phyloP scores from a whole-genome alignment of 2,888 invertebrate genomes.

The Pristionchus japonicus region DNA sequence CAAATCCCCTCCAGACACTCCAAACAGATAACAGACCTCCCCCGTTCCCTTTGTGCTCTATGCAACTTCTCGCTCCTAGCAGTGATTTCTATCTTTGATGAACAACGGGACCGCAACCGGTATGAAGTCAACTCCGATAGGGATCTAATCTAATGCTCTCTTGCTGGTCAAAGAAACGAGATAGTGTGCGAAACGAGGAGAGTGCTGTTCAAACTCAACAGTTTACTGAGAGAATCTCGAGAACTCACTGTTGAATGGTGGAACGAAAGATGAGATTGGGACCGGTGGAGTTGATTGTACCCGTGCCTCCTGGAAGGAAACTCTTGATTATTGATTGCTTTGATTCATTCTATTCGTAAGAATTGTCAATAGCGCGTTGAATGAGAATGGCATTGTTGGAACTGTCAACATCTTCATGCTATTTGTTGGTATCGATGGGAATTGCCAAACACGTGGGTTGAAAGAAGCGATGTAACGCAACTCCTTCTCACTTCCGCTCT shows the following conservation, averaged over 20 bases:
- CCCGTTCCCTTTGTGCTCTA: not conserved
- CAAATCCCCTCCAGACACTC: slow-evolving; percentile 1
- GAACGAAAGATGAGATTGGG: slow-evolving; percentile 63
- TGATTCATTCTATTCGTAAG: not conserved
- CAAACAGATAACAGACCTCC: not conserved
- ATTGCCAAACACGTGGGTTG: not conserved
- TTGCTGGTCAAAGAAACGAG: not conserved
- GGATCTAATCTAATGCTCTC: not conserved
- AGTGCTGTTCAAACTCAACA: not conserved
- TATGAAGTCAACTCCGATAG: not conserved
- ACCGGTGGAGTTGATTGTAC: slow-evolving; percentile 67
- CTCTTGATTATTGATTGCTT: not conserved
- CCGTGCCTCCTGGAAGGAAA: slow-evolving; percentile 54
- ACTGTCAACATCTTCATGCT: too few species aligned
- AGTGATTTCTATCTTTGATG: not conserved
- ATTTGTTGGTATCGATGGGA: not conserved
- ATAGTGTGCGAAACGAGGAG: not conserved
- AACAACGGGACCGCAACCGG: slow-evolving; percentile 8
- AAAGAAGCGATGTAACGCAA: not conserved
- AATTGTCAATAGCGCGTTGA: not conserved
- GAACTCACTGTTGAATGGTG: slow-evolving; percentile 53
- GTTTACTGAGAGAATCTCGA: not conserved
- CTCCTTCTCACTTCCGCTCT: not conserved
- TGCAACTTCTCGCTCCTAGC: not conserved
- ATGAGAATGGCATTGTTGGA: not conserved